A percentile compares a stretch with the other conserved stretches of the same genome.
phyloP scores from a whole-genome alignment of 2,888 invertebrate genomes.

The Noctua fimbriata region DNA sequence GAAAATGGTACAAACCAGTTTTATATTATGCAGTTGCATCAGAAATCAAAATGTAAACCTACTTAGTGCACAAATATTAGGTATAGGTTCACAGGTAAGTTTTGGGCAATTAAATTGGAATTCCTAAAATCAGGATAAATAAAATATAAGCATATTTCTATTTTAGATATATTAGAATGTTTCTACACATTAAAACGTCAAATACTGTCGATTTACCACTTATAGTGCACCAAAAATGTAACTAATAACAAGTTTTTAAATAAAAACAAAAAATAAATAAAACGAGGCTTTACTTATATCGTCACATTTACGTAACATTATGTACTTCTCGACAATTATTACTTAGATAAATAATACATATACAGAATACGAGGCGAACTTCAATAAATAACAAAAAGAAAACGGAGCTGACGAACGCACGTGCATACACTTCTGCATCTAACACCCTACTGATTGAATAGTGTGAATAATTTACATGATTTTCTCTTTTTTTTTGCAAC shows the following conservation, averaged over 20 bases:
- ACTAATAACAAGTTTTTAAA: not conserved
- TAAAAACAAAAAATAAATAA: slow-evolving; percentile 55
- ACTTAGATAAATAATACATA: slow-evolving; percentile 84
- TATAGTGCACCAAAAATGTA: slow-evolving; percentile 23
- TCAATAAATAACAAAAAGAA: slow-evolving; percentile 64
- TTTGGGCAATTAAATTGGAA: not conserved
- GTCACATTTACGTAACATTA: slow-evolving; percentile 59
- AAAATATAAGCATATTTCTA: slow-evolving; percentile 40
- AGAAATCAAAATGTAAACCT: not conserved
- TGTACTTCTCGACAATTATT: slow-evolving; percentile 73
- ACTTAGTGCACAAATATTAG: not conserved
- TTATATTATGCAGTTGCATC: slow-evolving; percentile 7
- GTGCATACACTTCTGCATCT: slow-evolving; percentile 63
- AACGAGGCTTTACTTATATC: slow-evolving; percentile 56
- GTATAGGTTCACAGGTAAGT: not conserved
- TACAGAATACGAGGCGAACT: slow-evolving; percentile 72
- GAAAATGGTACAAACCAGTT: not conserved
- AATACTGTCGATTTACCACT: slow-evolving; percentile 63
- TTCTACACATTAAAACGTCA: slow-evolving; percentile 58
- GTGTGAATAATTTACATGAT: slow-evolving; percentile 65
- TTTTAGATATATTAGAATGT: slow-evolving; percentile 60
- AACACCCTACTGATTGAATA: slow-evolving; percentile 65
- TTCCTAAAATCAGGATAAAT: slow-evolving; percentile 28
- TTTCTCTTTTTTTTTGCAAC: slow-evolving; percentile 35
- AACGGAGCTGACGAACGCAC: slow-evolving; percentile 48